A percentile compares a stretch with the other conserved stretches of the same genome.
Evolutionary conservation across 2,113 vertebrate species (phyloP).

Genomic region (Perca schrenkii): DNA sequence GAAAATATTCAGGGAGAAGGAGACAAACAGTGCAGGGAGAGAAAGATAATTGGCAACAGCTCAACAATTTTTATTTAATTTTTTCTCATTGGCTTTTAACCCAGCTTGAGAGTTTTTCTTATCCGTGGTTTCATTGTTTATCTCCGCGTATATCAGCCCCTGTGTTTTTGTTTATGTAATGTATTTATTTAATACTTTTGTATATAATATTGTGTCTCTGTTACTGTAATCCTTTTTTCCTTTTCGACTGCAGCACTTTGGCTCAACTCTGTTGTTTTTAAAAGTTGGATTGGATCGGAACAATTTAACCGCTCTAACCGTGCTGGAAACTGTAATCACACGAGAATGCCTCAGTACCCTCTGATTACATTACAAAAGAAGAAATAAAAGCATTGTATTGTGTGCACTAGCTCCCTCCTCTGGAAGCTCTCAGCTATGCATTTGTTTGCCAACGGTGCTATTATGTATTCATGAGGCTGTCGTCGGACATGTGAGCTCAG

Average conservation of each 20-base stretch:
- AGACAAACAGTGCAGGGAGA: constrained; percentile 11
- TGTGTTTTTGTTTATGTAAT: no score
- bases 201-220: no score
- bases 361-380: constrained; percentile 65
- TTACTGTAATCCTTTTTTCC: no score
- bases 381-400: constrained; percentile 50
- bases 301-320: constrained; percentile 25
- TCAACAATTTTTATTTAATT: constrained; percentile 9
- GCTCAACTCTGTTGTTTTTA: no score
- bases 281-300: no score
- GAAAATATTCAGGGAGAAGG: not conserved
- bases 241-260: no score
- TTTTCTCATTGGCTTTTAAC: no score
- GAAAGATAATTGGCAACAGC: constrained; percentile 42
- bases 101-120: no score
- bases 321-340: constrained; percentile 62
- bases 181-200: no score
- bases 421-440: constrained; percentile 87
- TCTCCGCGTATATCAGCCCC: no score
- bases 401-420: constrained; percentile 91
- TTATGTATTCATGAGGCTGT: constrained; percentile 72
- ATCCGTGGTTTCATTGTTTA: no score
- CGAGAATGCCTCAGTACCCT: constrained; percentile 51
- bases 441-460: constrained; percentile 59
- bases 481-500: constrained; percentile 44